Conservation (phyloP, 1,140 invertebrate species). For the Fragariocoptes setiger region DNA sequence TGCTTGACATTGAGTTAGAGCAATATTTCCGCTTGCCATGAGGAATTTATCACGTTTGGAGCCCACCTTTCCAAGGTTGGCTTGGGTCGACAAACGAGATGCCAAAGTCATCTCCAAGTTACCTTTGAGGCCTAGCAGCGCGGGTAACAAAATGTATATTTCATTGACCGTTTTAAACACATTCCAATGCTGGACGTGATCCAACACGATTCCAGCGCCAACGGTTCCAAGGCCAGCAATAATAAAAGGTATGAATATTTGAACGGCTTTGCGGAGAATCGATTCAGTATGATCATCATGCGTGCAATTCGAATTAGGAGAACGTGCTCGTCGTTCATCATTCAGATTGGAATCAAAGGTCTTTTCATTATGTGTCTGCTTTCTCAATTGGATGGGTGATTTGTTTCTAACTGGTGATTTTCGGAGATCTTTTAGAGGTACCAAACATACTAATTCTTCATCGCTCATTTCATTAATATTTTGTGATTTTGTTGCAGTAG, state of each 20-base stretch:
- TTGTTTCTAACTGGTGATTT: no score
- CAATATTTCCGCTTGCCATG: conserved; percentile 48
- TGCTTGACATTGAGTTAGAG: conserved; percentile 28
- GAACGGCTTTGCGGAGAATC: no score
- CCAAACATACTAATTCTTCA: no score
- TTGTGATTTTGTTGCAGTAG: no score
- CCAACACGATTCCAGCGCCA: not conserved
- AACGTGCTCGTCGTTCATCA: no score
- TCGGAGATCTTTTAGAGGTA: no score
- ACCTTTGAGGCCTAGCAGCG: conserved; percentile 68
- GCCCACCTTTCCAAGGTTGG: conserved; percentile 34
- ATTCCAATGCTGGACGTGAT: conserved; percentile 27
- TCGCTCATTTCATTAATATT: no score
- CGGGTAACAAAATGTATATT: conserved; percentile 69
- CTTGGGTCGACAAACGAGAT: conserved; percentile 26
- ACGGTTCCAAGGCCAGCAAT: not conserved
- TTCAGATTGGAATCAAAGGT: no score
- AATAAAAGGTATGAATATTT: not conserved
- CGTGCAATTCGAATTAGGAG: no score
- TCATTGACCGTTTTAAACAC: conserved; percentile 55
- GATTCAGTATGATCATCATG: no score
- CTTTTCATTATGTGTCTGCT: no score
- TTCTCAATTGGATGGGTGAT: no score
- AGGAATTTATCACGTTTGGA: conserved; percentile 28
- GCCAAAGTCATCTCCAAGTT: conserved; percentile 93